These are phyloP conservation scores for Acleris sparsana DNA, from an alignment of 2,888 invertebrate genomes.

Conservation along the genomic window DNA sequence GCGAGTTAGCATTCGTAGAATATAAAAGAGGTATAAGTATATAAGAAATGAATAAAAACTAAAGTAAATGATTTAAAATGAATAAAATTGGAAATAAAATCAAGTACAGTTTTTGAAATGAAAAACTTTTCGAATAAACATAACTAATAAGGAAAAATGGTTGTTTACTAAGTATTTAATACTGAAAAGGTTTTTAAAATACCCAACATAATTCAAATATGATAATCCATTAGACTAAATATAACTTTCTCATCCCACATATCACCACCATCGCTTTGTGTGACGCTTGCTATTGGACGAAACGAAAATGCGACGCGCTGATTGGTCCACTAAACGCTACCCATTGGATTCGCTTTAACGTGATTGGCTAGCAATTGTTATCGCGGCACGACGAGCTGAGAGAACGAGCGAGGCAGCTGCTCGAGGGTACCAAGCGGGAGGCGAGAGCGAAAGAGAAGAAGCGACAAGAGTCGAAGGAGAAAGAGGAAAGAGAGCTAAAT, in stretches of 20 bases:
- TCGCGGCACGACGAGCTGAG: conserved; percentile 93
- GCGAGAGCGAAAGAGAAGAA: conserved; percentile 77
- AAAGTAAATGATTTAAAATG: too few relatives aligned
- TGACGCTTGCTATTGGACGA: conserved; percentile 44
- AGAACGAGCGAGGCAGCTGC: conserved; percentile 91
- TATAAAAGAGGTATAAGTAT: too few relatives aligned
- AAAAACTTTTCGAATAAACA: too few relatives aligned
- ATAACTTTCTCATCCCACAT: conserved; percentile 55
- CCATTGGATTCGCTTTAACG: conserved; percentile 37
- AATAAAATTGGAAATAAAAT: too few relatives aligned
- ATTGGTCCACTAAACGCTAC: conserved; percentile 42
- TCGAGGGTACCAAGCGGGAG: conserved; percentile 90
- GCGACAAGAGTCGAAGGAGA: conserved; percentile 64
- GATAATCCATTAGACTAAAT: conserved; percentile 19
- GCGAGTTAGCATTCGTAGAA: too few relatives aligned
- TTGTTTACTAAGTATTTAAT: too few relatives aligned
- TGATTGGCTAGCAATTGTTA: conserved; percentile 85
- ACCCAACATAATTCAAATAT: too few relatives aligned
- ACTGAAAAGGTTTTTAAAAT: too few relatives aligned
- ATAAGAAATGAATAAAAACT: too few relatives aligned
- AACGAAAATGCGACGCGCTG: conserved; percentile 44
- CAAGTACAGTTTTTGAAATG: too few relatives aligned
- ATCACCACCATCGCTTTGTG: conserved; percentile 55
- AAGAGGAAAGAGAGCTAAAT: conserved; percentile 85
- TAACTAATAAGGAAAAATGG: too few relatives aligned